Base-by-base conservation (phyloP, 2,888 invertebrate species). In the Chalcis sispes region DNA sequence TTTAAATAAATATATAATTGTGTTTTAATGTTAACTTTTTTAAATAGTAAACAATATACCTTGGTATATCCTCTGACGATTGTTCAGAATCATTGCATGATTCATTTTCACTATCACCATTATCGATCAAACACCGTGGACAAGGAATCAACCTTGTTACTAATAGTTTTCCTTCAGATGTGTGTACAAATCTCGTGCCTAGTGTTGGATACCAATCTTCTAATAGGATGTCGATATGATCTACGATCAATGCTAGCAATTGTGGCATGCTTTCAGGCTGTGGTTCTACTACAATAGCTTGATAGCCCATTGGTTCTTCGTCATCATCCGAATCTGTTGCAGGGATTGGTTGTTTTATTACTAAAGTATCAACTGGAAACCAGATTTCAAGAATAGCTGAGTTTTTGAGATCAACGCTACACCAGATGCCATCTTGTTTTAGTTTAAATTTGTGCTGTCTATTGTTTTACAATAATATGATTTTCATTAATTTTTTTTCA, bases 141-240 rank as follows among this genome's bases (percentile, higher is more conserved):
- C 99, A 99, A 0, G 98, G 96, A 78, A 98, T 95, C 71, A 98
- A 89, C 10, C 99, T 92, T 0, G 98, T 98, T 66, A 99, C 96
- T 48, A 99, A 90, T 87, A 98, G 95, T 83, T 96, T 93, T 0
- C 99, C 99, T 83, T 98, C 98, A 0, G 98, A 98, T 0, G 98
- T 98, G 88, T 99, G 99, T 1, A 98, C 97, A 89, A 99, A 99
- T 50, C 99, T 92, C 0, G 98, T 98, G 23, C 98, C 98, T 71
- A 98, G 90, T 0, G 97, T 96, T 0, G 98, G 98, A 88, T 98
- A 99, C 99, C 99, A 99, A 89, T 99, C 99, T 88, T 99, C 99
- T 0, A 99, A 90, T 62, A 99, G 90, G 66, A 98, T 93, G 89
- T 99, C 99, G 79, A 99, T 95, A 86, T 98, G 98, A 88, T 98